phyloP scores from a whole-genome alignment of 2,888 invertebrate species.

The Chymomyza procnemis region DNA sequence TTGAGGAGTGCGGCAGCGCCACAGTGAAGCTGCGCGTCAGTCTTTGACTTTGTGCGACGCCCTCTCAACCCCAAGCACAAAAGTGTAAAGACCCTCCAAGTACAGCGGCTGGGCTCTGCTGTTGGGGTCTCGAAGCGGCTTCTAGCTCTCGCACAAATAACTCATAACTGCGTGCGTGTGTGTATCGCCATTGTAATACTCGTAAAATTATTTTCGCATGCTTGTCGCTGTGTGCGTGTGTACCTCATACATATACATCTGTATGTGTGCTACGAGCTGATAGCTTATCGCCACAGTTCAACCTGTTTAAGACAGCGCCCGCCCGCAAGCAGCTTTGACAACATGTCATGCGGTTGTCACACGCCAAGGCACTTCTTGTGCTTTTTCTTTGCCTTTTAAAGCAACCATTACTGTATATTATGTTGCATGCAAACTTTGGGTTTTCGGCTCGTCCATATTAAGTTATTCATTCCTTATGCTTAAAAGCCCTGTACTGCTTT shows the following conservation, averaged over 20 bases:
- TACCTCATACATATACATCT: neutral
- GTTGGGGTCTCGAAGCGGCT: neutral
- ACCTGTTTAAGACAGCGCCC: neutral
- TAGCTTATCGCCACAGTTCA: conserved; percentile 9
- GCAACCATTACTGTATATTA: neutral
- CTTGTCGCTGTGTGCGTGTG: conserved; percentile 5
- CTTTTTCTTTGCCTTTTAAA: neutral
- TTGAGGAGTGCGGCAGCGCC: conserved; percentile 21
- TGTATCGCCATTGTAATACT: conserved; percentile 34
- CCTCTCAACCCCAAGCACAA: neutral
- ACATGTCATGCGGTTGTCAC: conserved; percentile 6
- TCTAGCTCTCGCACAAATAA: neutral
- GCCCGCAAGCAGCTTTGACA: conserved; percentile 2
- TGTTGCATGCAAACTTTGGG: neutral
- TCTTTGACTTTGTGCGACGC: neutral
- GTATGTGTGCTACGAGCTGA: neutral
- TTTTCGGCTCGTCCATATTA: neutral
- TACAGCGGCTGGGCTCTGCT: neutral
- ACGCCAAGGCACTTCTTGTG: neutral
- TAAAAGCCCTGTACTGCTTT: neutral
- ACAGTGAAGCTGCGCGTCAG: neutral
- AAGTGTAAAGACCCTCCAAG: neutral
- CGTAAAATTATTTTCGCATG: conserved; percentile 47
- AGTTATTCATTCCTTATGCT: no score
- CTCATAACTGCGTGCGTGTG: neutral